These are phyloP conservation scores for Eurosta solidaginis DNA, from an alignment of 1,140 invertebrate species.

Conservation along the genomic window DNA sequence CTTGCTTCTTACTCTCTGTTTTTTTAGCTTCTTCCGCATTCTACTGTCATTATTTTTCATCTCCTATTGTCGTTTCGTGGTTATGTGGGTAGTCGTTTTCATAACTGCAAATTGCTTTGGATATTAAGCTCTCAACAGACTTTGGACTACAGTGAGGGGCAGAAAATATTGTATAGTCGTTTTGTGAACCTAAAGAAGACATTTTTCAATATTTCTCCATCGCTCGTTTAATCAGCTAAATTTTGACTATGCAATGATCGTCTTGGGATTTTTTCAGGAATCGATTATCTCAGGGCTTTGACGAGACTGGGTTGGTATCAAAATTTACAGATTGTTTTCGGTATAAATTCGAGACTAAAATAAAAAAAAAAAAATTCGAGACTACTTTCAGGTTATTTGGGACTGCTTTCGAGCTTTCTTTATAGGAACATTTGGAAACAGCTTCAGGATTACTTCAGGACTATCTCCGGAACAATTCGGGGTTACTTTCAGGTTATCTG, in stretches of 20 bases:
- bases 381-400: too few species aligned
- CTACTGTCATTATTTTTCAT: neutral
- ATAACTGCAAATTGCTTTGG: constrained; percentile 60
- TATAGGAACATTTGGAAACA: too few species aligned
- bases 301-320: too few species aligned
- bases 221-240: neutral
- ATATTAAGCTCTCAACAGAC: constrained; percentile 48
- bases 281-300: neutral
- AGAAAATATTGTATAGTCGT: neutral
- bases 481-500: too few species aligned
- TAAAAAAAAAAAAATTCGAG: too few species aligned
- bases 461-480: too few species aligned
- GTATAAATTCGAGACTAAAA: too few species aligned
- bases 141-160: neutral
- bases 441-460: too few species aligned
- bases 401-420: too few species aligned
- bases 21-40: constrained; percentile 29
- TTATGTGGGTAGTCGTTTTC: constrained; percentile 56
- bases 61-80: constrained; percentile 54
- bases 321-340: too few species aligned
- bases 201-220: neutral
- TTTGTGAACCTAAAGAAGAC: neutral
- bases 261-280: neutral
- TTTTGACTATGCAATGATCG: neutral
- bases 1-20: constrained; percentile 33